phyloP scores from a whole-genome alignment of 2,113 vertebrate genomes.

The Channa maculata region DNA sequence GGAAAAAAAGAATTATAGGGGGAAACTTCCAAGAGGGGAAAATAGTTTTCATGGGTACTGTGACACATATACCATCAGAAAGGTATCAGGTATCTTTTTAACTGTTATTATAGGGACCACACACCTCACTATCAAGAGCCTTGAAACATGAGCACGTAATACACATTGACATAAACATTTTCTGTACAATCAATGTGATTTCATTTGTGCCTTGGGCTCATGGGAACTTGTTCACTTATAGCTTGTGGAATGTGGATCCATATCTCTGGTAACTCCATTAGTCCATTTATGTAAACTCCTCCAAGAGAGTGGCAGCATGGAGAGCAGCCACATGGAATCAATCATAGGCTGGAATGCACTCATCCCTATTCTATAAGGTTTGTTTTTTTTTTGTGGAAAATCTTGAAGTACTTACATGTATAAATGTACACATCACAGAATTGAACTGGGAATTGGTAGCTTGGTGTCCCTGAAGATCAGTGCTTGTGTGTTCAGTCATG shows the following conservation, averaged over 20 bases:
- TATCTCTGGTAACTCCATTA: constrained; percentile 35
- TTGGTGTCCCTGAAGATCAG: constrained; percentile 1
- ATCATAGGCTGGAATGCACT: constrained; percentile 57
- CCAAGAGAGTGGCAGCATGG: constrained; percentile 31
- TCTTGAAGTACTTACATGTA: neutral
- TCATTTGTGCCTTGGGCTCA: constrained; percentile 14
- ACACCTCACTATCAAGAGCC: neutral
- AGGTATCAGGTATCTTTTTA: too few relatives aligned
- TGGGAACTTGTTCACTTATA: constrained; percentile 33
- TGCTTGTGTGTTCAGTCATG: constrained; percentile 20
- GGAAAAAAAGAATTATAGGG: too few relatives aligned
- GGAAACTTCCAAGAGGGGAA: too few relatives aligned
- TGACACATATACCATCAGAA: too few relatives aligned
- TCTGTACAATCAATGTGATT: constrained; percentile 28
- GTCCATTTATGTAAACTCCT: constrained; percentile 34
- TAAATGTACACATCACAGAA: neutral
- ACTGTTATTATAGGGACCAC: neutral
- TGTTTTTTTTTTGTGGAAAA: neutral
- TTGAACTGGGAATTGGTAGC: too few relatives aligned
- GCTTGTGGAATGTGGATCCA: constrained; percentile 49
- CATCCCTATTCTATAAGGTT: constrained; percentile 24
- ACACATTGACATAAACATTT: neutral
- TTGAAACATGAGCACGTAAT: neutral
- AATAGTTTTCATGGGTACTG: too few relatives aligned
- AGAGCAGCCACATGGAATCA: constrained; percentile 49